Evolutionary conservation across 2,797 vertebrate genomes (phyloP), one percentile per base, ranked within the genome.

Genomic region (Chaetodon trifasciatus): DNA sequence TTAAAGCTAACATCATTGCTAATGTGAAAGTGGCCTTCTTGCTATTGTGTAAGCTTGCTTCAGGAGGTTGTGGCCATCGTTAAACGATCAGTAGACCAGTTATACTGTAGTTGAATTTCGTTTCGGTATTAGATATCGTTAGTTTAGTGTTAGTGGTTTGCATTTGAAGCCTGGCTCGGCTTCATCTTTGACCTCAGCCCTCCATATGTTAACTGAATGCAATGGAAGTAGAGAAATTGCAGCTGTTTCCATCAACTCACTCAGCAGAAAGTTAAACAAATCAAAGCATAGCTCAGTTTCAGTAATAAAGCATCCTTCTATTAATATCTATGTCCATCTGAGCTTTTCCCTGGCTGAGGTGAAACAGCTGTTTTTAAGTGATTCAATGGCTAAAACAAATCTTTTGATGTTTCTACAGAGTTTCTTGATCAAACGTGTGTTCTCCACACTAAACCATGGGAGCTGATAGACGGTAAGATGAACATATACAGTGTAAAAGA

Each of bases 401-500:
- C 16, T 55, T 5, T 42, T 71, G 0, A 17, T 23, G 62, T 37
- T 80, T 78, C 62, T 70, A n/a, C 24, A 80, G 58, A 37, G 17
- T 60, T 32, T 23, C 11, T 24, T 8, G 13, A 70, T 52, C 60
- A 8, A 28, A 11, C 32, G 1, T 44, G 47, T 57, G 10, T 65
- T 23, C 5, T 74, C 10, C 16, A 6, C 73, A 67, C 32, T 5
- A 23, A 60, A 72, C 44, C 39, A 92, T 92, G 90, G 88, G 83
- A 71, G 78, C 71, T 53, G 89, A 90, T 87, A 86, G 88, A 89
- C 86, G 90, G 92, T 89, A 80, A 79, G 7, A 11, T 17, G 1
- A 16, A 4, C 37, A 2, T 32, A 37, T 67, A 7, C 28, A 49
- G 0, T 21, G 13, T 44, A 28, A 15, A 40, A n/a, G n/a, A 50